Conservation (phyloP, 2,888 invertebrate genomes). For the Agrotis puta region DNA sequence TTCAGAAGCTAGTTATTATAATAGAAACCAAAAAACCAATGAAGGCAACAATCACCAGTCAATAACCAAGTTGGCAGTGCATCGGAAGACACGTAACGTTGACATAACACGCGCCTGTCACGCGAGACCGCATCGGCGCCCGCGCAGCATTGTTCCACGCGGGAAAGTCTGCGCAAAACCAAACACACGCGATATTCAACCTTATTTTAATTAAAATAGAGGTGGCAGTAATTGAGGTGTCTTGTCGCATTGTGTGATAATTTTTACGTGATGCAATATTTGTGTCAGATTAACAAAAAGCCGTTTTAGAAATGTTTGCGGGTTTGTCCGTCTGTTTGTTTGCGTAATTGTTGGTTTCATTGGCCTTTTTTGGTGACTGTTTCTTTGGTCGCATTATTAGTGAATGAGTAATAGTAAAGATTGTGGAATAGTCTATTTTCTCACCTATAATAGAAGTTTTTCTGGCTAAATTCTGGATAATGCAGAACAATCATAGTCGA, state of each 20-base stretch:
- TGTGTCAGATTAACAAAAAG: slow-evolving; percentile 62
- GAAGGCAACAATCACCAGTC: slow-evolving; percentile 12
- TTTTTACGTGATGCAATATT: slow-evolving; percentile 64
- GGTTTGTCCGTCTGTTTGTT: slow-evolving; percentile 15
- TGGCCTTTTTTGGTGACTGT: slow-evolving; percentile 6
- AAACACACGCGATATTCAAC: slow-evolving; percentile 31
- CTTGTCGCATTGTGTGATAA: slow-evolving; percentile 56
- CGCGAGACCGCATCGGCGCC: slow-evolving; percentile 64
- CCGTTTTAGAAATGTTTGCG: slow-evolving; percentile 38
- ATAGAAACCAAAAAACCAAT: slow-evolving; percentile 8
- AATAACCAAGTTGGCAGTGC: slow-evolving; percentile 46
- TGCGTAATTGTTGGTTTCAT: slow-evolving; percentile 38
- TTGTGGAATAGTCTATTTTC: background rate
- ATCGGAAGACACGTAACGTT: slow-evolving; percentile 66
- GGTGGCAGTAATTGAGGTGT: slow-evolving; percentile 7
- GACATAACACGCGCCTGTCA: slow-evolving; percentile 68
- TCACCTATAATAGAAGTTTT: no score
- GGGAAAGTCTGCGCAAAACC: slow-evolving; percentile 48
- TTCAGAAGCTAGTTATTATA: background rate
- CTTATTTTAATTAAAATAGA: slow-evolving; percentile 7
- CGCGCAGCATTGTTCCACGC: slow-evolving; percentile 52
- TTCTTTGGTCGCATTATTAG: slow-evolving; percentile 14
- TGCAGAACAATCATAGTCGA: no score
- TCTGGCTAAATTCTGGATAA: no score
- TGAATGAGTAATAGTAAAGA: slow-evolving; percentile 6